Evolutionary conservation across 2,113 vertebrate species (phyloP).

Genomic region (Rhadina sibilatrix): DNA sequence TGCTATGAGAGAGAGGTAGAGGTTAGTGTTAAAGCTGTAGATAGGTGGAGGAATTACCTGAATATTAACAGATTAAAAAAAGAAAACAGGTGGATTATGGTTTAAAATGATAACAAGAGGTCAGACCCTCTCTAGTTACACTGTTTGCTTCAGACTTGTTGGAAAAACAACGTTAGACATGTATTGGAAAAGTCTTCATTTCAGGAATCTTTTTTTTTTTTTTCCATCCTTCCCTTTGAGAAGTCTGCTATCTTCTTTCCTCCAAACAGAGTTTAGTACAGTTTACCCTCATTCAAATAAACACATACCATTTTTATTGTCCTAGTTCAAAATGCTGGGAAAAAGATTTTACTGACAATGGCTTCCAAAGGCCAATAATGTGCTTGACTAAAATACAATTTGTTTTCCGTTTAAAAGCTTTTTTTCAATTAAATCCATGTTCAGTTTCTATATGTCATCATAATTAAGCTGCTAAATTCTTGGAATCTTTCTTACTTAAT

Average conservation of each 20-base stretch:
- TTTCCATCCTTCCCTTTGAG: not conserved
- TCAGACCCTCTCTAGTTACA: not conserved
- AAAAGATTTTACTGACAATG: not conserved
- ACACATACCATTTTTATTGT: not conserved
- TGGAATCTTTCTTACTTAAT: not conserved
- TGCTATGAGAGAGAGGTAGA: not conserved
- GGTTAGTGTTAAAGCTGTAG: not conserved
- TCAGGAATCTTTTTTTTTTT: not conserved
- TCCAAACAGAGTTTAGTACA: not conserved
- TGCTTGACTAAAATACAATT: not conserved
- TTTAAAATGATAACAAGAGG: not conserved
- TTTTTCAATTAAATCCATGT: not conserved
- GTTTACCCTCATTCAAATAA: not conserved
- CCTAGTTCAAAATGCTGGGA: not conserved
- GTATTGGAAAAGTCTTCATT: not conserved
- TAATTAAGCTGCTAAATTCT: not conserved
- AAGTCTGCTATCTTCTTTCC: not conserved
- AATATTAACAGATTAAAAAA: not conserved
- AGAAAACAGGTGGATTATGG: not conserved
- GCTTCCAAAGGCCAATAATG: not conserved
- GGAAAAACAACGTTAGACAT: not conserved
- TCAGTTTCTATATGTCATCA: not conserved
- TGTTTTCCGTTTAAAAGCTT: not conserved
- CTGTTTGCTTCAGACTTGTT: not conserved
- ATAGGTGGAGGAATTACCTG: not conserved